Base-by-base conservation (phyloP, 2,797 vertebrate genomes). In the Myoxocephalus aenaeus region DNA sequence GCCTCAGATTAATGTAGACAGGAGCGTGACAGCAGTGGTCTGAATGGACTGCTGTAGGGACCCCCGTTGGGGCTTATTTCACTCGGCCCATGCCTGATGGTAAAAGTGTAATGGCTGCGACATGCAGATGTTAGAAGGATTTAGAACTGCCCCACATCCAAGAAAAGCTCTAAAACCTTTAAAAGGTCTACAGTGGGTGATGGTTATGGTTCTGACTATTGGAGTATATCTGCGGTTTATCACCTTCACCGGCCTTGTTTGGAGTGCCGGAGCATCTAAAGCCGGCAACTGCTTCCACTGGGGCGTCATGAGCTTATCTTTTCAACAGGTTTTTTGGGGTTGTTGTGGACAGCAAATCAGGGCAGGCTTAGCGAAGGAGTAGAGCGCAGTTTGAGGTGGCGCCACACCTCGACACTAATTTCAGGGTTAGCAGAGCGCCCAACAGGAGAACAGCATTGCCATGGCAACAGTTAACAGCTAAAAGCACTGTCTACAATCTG, bases 391-490 rank as follows among this genome's bases (percentile, higher is more conserved):
- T 93, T 93, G 90, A 90, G 94, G 93, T 93, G 91, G 91, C 73
- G 89, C 92, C 92, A 92, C 93, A 96, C 95, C 94, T 94, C 94
- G 74, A 81, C 91, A 91, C 90, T 96, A 95, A 96, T 96, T 95
- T 96, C 93, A 96, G 95, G 94, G 94, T 93, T 92, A 94, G 94
- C 91, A 91, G 93, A 93, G 90, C 62, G 87, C 93, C 91, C 93
- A 80, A 93, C 93, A 92, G 82, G 92, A 94, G 94, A 70, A 91
- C 90, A 48, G 80, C 81, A 91, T 96, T 85, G 87, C 94, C 93
- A 94, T 94, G 93, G 93, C 82, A 94, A 94, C 93, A 67, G 91
- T 91, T 87, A 92, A 92, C 93, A 92, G 93, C 92, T 88, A 91
- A 81, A 91, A 93, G 91, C 90, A 91, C 87, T 89, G 91, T 90